Percentiles rank a stretch among this genome's conserved stretches.
Evolutionary conservation across 2,797 vertebrate genomes (phyloP).

Genomic region (Falco naumanni): DNA sequence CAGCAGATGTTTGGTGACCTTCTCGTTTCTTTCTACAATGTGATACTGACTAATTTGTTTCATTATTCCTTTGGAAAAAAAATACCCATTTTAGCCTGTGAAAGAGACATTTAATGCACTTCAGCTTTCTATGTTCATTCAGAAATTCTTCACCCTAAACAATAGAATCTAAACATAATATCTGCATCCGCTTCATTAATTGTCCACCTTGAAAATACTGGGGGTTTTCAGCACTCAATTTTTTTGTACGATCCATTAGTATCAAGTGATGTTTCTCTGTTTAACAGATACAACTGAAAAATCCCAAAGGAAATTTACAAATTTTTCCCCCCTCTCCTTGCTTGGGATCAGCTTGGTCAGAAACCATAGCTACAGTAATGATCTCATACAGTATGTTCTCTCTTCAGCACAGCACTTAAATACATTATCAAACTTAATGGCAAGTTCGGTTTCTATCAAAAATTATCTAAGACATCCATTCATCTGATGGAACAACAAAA

Average conservation of each 20-base stretch:
- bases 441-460: not conserved
- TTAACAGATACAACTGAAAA: not conserved
- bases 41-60: not conserved
- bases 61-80: not conserved
- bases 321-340: not conserved
- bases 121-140: not conserved
- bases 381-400: not conserved
- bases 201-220: not conserved
- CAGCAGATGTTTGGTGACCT: conserved; percentile 26
- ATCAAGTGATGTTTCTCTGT: not conserved
- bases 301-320: not conserved
- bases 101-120: not conserved
- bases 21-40: not conserved
- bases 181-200: not conserved
- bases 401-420: not conserved
- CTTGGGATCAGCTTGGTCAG: not conserved
- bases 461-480: not conserved
- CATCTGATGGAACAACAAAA: not conserved
- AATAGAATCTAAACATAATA: not conserved
- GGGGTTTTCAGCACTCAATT: not conserved
- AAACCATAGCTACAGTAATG: not conserved
- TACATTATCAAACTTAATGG: not conserved
- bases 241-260: not conserved
- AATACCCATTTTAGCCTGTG: not conserved
- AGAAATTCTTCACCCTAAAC: not conserved